phyloP scores from a whole-genome alignment of 1,140 invertebrate species.

The Eumeta japonica region DNA sequence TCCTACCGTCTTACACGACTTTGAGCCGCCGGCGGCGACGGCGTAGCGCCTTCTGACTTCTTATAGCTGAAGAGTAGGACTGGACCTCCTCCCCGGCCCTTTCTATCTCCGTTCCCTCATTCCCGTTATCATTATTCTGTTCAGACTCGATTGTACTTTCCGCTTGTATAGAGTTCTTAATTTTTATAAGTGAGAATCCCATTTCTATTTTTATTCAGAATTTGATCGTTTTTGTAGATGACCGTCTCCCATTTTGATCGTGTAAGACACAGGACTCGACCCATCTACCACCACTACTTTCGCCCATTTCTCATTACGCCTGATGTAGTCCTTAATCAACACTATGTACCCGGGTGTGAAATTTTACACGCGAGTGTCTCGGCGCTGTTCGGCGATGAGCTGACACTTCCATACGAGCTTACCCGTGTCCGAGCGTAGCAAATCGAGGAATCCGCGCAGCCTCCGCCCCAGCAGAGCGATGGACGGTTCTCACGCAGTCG shows the following conservation, averaged over 20 bases:
- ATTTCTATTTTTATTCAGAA: too few relatives aligned
- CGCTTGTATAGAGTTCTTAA: too few relatives aligned
- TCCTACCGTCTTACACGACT: too few relatives aligned
- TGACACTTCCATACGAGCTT: slow-evolving; percentile 1
- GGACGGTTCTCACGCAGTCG: background rate
- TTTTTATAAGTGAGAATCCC: too few relatives aligned
- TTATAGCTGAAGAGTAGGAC: too few relatives aligned
- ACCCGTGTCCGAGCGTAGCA: slow-evolving; percentile 1
- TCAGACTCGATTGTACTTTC: too few relatives aligned
- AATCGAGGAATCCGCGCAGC: slow-evolving; percentile 3
- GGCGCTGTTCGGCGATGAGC: slow-evolving; percentile 3
- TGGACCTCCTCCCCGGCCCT: too few relatives aligned
- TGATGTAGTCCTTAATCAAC: slow-evolving; percentile 4
- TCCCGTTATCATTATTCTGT: too few relatives aligned
- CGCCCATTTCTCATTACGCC: background rate
- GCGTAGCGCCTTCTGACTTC: too few relatives aligned
- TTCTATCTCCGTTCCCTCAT: too few relatives aligned
- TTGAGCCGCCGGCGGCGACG: too few relatives aligned
- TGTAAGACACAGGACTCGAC: slow-evolving; percentile 5
- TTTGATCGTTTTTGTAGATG: background rate
- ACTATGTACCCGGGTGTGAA: slow-evolving; percentile 9
- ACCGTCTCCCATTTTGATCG: slow-evolving; percentile 1
- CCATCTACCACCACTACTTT: slow-evolving; percentile 1
- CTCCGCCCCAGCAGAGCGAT: slow-evolving; percentile 3
- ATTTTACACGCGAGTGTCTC: background rate